Percentiles rank a stretch among this genome's conserved stretches.
These are phyloP conservation scores for Apodemus agrarius DNA, from an alignment of 2,797 vertebrate species.

Conservation along the genomic window DNA sequence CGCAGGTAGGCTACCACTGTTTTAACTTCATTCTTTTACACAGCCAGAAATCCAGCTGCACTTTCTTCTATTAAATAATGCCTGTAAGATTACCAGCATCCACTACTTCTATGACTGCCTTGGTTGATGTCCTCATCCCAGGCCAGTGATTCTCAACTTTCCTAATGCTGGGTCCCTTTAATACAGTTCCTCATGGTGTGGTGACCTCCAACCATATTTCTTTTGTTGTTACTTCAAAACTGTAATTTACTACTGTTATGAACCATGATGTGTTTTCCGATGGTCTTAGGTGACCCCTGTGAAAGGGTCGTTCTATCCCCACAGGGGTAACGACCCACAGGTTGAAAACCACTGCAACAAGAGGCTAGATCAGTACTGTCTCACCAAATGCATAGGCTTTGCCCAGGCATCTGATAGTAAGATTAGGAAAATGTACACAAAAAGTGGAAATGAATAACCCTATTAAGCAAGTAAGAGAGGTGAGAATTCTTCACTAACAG, in stretches of 20 bases:
- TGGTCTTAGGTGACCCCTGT: neutral
- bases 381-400: neutral
- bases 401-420: accelerated
- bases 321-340: neutral
- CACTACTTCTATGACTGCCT: neutral
- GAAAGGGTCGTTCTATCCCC: neutral
- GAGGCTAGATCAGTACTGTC: neutral
- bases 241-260: neutral
- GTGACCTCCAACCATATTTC: neutral
- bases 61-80: neutral
- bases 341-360: neutral
- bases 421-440: neutral
- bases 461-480: neutral
- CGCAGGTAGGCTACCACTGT: neutral
- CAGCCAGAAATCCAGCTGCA: neutral
- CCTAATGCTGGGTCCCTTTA: neutral
- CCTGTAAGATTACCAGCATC: neutral
- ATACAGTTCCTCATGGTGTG: neutral
- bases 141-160: neutral
- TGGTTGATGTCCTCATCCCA: neutral
- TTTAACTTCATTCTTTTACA: neutral
- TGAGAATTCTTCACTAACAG: neutral
- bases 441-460: neutral
- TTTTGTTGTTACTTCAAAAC: neutral
- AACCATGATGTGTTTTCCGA: neutral